A percentile compares a stretch with the other conserved stretches of the same genome.
Conservation (phyloP, 1,140 invertebrate species). For the Drosophila varians region DNA sequence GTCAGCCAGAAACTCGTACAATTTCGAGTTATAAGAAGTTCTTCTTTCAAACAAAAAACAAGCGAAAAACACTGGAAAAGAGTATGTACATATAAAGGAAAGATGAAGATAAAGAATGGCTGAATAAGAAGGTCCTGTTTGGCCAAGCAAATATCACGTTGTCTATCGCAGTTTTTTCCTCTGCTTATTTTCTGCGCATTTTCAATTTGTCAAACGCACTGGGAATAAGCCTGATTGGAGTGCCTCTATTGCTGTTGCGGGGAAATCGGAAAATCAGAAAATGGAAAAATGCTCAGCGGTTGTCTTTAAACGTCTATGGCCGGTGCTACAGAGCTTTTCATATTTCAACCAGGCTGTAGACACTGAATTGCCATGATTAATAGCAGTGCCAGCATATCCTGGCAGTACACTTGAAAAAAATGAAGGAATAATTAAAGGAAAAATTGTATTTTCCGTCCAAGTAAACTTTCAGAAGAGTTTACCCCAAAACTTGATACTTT, state of each 20-base stretch:
- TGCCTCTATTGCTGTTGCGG: conserved; percentile 43
- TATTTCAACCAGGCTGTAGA: conserved; percentile 42
- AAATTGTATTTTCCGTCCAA: too few species aligned
- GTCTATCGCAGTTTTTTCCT: conserved; percentile 2
- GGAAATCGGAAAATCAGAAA: conserved; percentile 16
- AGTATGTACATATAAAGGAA: conserved; percentile 18
- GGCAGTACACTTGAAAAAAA: too few species aligned
- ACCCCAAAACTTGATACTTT: too few species aligned
- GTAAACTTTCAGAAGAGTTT: too few species aligned
- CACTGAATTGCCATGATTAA: conserved; percentile 75
- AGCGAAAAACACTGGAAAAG: background rate
- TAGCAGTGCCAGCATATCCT: conserved; percentile 35
- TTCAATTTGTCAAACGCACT: conserved; percentile 78
- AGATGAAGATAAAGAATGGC: conserved; percentile 43
- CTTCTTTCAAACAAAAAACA: background rate
- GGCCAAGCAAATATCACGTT: conserved; percentile 53
- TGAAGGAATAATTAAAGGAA: too few species aligned
- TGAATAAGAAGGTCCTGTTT: conserved; percentile 24
- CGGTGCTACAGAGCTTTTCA: conserved; percentile 19
- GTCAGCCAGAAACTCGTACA: conserved; percentile 9
- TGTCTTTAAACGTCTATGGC: conserved; percentile 45
- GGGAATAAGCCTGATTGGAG: conserved; percentile 77
- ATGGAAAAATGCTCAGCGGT: conserved; percentile 30
- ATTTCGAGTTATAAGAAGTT: conserved; percentile 26
- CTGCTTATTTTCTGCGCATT: conserved; percentile 63